phyloP scores from a whole-genome alignment of 2,113 vertebrate species.

The Struthio camelus region DNA sequence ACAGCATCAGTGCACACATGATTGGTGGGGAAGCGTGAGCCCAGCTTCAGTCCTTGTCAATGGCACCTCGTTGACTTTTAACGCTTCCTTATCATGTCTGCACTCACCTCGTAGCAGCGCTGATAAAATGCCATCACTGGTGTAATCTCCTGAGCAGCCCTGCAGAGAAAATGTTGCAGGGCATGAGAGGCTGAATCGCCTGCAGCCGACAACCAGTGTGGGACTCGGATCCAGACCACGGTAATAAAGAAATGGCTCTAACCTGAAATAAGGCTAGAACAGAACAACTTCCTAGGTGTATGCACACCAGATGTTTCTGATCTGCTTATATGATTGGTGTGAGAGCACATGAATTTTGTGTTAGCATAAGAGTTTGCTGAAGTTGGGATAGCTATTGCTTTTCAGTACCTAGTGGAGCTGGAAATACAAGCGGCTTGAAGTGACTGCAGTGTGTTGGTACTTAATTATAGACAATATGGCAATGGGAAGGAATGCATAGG shows the following conservation, averaged over 20 bases:
- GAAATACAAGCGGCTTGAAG: not conserved
- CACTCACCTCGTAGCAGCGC: constrained; percentile 31
- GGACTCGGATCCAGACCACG: not conserved
- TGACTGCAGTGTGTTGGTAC: not conserved
- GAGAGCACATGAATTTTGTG: fast-evolving
- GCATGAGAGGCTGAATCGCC: not conserved
- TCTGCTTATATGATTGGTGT: fast-evolving
- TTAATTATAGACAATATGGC: not conserved
- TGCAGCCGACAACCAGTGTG: not conserved
- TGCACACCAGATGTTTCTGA: not conserved
- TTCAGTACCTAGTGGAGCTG: not conserved
- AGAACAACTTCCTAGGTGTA: fast-evolving
- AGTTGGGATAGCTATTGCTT: not conserved
- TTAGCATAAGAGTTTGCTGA: not conserved
- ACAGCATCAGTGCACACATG: constrained; percentile 20
- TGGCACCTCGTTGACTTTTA: constrained; percentile 75
- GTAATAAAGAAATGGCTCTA: not conserved
- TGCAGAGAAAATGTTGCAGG: not conserved
- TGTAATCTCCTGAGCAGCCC: constrained; percentile 22
- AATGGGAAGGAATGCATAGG: not conserved
- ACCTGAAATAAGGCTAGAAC: fast-evolving
- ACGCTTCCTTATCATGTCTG: constrained; percentile 65
- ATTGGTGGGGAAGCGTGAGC: not conserved
- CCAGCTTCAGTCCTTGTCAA: constrained; percentile 53
- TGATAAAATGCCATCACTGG: constrained; percentile 76